Evolutionary conservation across 1,140 invertebrate species (phyloP), one percentile per base, ranked within the genome.

Genomic region (Vanessa atalanta): DNA sequence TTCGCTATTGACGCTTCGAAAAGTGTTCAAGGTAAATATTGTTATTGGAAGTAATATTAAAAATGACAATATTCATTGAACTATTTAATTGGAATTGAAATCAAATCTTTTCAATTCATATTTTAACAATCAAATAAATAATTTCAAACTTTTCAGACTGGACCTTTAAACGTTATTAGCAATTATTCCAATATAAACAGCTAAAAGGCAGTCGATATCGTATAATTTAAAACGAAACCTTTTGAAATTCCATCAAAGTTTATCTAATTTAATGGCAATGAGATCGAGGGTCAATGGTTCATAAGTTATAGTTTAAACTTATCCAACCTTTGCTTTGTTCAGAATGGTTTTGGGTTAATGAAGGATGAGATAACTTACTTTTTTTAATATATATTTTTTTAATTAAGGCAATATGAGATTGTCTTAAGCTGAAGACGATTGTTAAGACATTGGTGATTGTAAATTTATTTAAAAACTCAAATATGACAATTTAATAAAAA

Each of bases 221-320:
- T 51, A 51, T 51, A 14, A 51, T 43, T 61, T 61, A 37, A 61
- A 31, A 13, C 57, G 57, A 37, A 61, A 37, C 57, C 57, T 61
- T 31, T 64, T 64, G 57, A 71, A 64, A 37, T 71, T 60, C 57
- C 48, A 63, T 65, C 69, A 76, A 71, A 72, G 69, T 68, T 76
- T 73, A 66, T 60, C 51, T 63, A 66, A 73, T 73, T 66, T 57
- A 47, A 65, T 31, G 15, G 57, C 57, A 66, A 47, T 9, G 53
- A 53, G 64, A 43, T 20, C 47, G 5, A 20, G 64, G 48, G 48
- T 70, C 55, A 26, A 60, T 37, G 61, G 47, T 66, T 66, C 53
- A 57, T 60, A 66, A 48, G 64, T 65, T 66, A 73, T 66, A 37
- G 71, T 50, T 65, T 37, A 16, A 23, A 61, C 20, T 60, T 9